Evolutionary conservation across 1,140 invertebrate genomes (phyloP), one percentile per base, ranked within the genome.

Genomic region (Triops cancriformis): DNA sequence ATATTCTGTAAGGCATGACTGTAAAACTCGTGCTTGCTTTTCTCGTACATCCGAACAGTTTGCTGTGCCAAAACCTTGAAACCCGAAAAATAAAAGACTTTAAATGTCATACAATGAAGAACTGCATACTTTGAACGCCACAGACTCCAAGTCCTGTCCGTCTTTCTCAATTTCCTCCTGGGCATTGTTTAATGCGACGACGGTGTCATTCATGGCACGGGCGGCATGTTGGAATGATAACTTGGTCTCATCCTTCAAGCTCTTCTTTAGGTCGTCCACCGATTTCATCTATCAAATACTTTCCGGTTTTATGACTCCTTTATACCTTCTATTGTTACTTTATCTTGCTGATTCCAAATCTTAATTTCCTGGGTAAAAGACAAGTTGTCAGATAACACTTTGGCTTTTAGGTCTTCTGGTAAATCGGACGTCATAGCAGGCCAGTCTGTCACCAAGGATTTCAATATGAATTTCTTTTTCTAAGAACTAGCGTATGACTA

Each of bases 1-100:
- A 64, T 64, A 23, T 64, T 64, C 18, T 23, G 14, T 23, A 64
- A 64, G 51, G 18, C 14, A 2, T 64, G 51, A n/a, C 23, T 23
- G 18, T 12, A 18, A 23, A 64, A 64, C 51, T 64, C 18, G 23
- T 18, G 5, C 23, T 64, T 64, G 51, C 51, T 64, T 14, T 64
- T 64, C 23, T 64, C 51, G 7, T 64, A 23, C 51, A 64, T n/a
- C 1, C 23, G 51, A 18, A 64, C 0, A 18, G 23, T 18, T 64
- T 64, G 51, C 51, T 7, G n/a, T n/a, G 51, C 51, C 23, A 64
- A 64, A 64, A 64, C 51, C 51, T 64, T n/a, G 51, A 64, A 64
- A 64, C 10, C 9, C 0, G 18, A 23, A 18, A 64, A 64, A 64
- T n/a, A n/a, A 64, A 6, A 14, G 23, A 18, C 51, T 23, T 18